phyloP scores from a whole-genome alignment of 1,140 invertebrate species.

The Anadara kagoshimensis region DNA sequence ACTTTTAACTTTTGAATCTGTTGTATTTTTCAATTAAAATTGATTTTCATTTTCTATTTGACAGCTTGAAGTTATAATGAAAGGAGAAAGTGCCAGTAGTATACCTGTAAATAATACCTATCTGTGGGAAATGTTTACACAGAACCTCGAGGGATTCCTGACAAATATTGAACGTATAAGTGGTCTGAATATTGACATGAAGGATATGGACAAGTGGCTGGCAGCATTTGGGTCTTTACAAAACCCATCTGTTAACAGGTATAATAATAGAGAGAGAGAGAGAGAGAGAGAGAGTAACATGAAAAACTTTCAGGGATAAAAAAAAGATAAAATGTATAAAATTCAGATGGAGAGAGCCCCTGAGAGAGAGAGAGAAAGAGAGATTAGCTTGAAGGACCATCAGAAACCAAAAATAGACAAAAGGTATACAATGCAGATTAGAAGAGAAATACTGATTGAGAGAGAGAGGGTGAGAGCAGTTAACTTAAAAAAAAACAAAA shows the following conservation, averaged over 20 bases:
- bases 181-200: background rate
- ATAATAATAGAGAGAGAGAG: too few species aligned
- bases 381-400: too few species aligned
- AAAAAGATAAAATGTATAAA: too few species aligned
- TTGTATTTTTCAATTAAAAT: background rate
- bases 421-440: too few species aligned
- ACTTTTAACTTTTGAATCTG: background rate
- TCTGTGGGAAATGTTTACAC: background rate
- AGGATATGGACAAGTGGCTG: background rate
- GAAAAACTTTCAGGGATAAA: too few species aligned
- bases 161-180: background rate
- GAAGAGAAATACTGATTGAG: too few species aligned
- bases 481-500: too few species aligned
- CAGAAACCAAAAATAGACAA: too few species aligned
- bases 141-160: background rate
- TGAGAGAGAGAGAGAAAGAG: too few species aligned
- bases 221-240: background rate
- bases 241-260: background rate
- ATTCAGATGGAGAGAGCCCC: too few species aligned
- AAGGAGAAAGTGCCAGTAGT: background rate
- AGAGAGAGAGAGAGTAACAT: too few species aligned
- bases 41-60: background rate
- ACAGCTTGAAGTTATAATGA: background rate
- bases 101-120: background rate
- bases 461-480: too few species aligned